Base-by-base conservation (phyloP, 2,888 invertebrate genomes). In the Pollenia angustigena region DNA sequence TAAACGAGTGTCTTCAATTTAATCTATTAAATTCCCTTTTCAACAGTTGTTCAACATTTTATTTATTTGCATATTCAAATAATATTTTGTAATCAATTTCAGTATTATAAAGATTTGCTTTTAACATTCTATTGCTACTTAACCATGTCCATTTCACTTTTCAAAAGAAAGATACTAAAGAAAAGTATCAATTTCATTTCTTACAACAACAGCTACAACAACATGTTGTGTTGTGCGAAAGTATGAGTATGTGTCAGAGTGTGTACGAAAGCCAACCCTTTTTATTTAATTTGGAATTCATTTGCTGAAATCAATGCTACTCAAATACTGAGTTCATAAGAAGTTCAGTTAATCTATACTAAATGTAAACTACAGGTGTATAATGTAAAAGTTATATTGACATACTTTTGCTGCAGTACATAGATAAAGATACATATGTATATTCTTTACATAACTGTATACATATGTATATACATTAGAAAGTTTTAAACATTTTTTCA, bases 181-280 rank as follows among this genome's bases (percentile, higher is more conserved):
- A 9, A 80, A 69, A 69, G 64, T 85, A 85, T 85, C 81, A 68
- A 68, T 81, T 81, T 85, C 85, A 48, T 66, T 23, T 11, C 6
- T 54, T 7, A 0, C 42, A 64, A 42, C 44, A 72, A 66, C 40
- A 78, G 3, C 44, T 2, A 0, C 42, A 64, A 42, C 44, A 72
- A 76, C 44, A 72, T 68, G 52, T 60, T 48, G 16, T 11, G 48
- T 9, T 52, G 7, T 11, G 11, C 9, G 1, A 9, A 40, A 52
- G 10, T 32, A 6, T 32, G 32, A 4, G 32, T 6, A 32, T 32
- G 3, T 2, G 18, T 2, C 1, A 12, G 50, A 12, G 42, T 32
- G 54, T 18, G 16, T 75, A n/a, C 23, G 7, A 23, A 44, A 80
- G 12, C 71, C 75, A 62, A 64, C 80, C 80, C 75, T 71, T 81